Evolutionary conservation across 30 jellyfish, hydroid and myxozoan species (phyloP).

Genomic region (Clytia hemisphaerica): DNA sequence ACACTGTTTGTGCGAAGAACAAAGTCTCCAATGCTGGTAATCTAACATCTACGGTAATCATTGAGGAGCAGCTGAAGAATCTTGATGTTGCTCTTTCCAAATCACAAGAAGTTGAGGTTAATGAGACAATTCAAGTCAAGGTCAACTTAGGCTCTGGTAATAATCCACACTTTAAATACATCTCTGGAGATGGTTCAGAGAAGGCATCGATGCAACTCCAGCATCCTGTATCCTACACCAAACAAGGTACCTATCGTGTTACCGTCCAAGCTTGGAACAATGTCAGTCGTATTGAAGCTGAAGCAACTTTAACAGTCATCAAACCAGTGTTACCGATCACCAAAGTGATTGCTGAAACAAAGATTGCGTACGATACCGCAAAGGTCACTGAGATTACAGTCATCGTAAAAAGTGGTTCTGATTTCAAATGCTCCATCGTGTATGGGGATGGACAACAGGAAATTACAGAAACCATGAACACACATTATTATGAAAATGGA

Average conservation of each 20-base stretch:
- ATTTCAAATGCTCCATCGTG: background rate
- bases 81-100: background rate
- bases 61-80: background rate
- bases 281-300: background rate
- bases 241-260: background rate
- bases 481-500: too few relatives aligned
- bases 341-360: too few relatives aligned
- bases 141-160: too few relatives aligned
- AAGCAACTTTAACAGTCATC: background rate
- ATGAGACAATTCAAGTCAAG: too few relatives aligned
- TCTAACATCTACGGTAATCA: background rate
- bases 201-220: background rate
- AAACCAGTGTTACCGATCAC: too few relatives aligned
- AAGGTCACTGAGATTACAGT: too few relatives aligned
- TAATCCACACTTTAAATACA: too few relatives aligned
- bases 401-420: too few relatives aligned
- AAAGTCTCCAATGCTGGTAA: background rate
- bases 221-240: background rate
- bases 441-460: constrained; percentile 8
- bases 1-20: background rate
- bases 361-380: too few relatives aligned
- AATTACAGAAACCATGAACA: too few relatives aligned
- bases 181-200: background rate
- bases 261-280: constrained; percentile 2
- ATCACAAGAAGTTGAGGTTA: background rate